Evolutionary conservation across 2,113 vertebrate species (phyloP), one percentile per base, ranked within the genome.

Genomic region (Peucedramus taeniatus): DNA sequence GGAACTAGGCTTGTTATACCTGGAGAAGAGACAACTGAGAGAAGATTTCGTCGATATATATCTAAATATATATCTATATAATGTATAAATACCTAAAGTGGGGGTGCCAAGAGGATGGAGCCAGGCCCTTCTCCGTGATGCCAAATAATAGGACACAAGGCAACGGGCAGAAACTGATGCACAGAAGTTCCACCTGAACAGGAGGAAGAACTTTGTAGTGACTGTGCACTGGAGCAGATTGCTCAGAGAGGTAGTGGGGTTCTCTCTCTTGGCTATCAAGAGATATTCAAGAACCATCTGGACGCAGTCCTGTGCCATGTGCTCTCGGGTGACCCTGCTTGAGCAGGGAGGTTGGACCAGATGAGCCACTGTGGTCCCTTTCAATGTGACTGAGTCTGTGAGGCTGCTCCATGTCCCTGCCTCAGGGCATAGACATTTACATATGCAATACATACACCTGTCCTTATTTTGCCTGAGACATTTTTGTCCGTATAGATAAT

Each of bases 271-370:
- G 15, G 7, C 35, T 42, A 3, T 42, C 15, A 50, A 20, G 33
- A 66, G 33, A 33, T 65, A 31, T 6, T 57, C 35, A 50, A 37
- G 59, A 80, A 15, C 17, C 4, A 8, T 54, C 26, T 64, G 31
- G 18, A 23, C 0, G 0, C 26, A 50, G 6, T 72, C 59, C 57
- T 57, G 1, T 72, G 59, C 35, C 5, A 3, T 37, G 37, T 37
- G 44, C 27, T 44, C 12, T 23, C 13, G 59, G 15, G 6, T 51
- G 33, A 65, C 10, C 31, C 31, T 64, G 15, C 59, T 10, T 65
- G 59, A 65, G 44, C 59, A 33, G 37, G 33, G 37, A 37, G 50
- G 3, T 59, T 59, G 37, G 10, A 51, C 27, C 50, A 44, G 27
- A 17, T 40, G n/a, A 51, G 16, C 23, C 45, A 5, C 87, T 45